Evolutionary conservation across 1,140 invertebrate genomes (phyloP), one percentile per base, ranked within the genome.

Genomic region (Fopius arisanus): DNA sequence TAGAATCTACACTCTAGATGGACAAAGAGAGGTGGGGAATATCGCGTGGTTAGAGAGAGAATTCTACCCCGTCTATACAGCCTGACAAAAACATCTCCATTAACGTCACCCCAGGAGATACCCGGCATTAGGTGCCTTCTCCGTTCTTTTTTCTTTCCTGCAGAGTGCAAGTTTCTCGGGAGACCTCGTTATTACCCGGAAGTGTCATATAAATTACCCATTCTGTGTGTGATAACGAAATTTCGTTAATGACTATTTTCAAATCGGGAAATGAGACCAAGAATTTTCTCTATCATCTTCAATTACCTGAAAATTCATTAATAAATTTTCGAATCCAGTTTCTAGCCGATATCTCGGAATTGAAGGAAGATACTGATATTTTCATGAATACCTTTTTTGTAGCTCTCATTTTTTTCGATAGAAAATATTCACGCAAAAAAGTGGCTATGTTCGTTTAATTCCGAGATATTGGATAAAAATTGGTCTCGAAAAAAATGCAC

Each of bases 61-160:
- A 28, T 62, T 1, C 62, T 31, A 41, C 21, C 31, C 51, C 40
- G 43, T 70, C 40, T 75, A 75, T 66, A 31, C n/a, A 23, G 67
- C 14, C 43, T 71, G 69, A 71, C 73, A 75, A 75, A 71, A 75
- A 75, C 73, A 71, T 71, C 68, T 75, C 62, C 73, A 75, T 75
- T 75, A 75, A 71, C 59, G 69, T 70, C 67, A 37, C 62, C 29
- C 40, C 28, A 19, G 16, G 41, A 19, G 37, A 33, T 19, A 51
- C 40, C n/a, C 29, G 21, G 37, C 23, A 68, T 28, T 59, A 23
- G 43, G 28, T 29, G 28, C 33, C 29, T 37, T 62, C 37, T 63
- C 23, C 14, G 1, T 19, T 43, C 3, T 21, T 23, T 48, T 28
- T 43, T 28, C 29, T 3, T 54, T 69, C 21, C 10, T 33, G n/a